phyloP scores from a whole-genome alignment of 1,140 invertebrate species.

The Hyles euphorbiae region DNA sequence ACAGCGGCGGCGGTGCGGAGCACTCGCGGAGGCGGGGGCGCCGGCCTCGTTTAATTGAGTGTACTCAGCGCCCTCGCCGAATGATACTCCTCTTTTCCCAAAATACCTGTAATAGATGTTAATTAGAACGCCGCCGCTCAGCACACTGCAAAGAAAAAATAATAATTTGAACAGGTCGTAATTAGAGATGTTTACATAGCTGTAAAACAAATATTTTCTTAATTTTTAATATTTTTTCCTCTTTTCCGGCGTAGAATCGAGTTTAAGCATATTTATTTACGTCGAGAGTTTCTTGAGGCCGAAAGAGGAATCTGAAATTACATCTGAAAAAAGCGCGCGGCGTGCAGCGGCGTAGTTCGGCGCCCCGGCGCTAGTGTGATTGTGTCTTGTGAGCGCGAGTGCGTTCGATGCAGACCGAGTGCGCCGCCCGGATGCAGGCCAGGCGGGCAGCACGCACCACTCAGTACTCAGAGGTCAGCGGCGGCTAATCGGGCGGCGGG shows the following conservation, averaged over 20 bases:
- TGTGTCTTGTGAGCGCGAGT: neutral
- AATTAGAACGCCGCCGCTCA: conserved; percentile 60
- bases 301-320: conserved; percentile 59
- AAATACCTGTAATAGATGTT: conserved; percentile 72
- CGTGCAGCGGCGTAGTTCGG: too few relatives aligned
- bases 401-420: too few relatives aligned
- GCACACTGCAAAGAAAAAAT: conserved; percentile 63
- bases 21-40: conserved; percentile 29
- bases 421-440: too few relatives aligned
- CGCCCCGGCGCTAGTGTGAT: neutral
- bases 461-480: conserved; percentile 15
- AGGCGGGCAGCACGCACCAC: too few relatives aligned
- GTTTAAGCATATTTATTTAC: conserved; percentile 72
- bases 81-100: conserved; percentile 63
- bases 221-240: conserved; percentile 71
- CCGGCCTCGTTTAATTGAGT: conserved; percentile 63
- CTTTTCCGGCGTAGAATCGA: conserved; percentile 49
- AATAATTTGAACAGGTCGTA: conserved; percentile 72
- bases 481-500: conserved; percentile 37
- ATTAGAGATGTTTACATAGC: conserved; percentile 73
- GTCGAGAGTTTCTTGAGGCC: conserved; percentile 46
- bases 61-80: conserved; percentile 63
- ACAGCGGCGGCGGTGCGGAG: neutral
- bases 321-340: conserved; percentile 31
- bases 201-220: conserved; percentile 73